Base-by-base conservation (phyloP, 2,888 invertebrate species). In the Himalopsyche anomala region DNA sequence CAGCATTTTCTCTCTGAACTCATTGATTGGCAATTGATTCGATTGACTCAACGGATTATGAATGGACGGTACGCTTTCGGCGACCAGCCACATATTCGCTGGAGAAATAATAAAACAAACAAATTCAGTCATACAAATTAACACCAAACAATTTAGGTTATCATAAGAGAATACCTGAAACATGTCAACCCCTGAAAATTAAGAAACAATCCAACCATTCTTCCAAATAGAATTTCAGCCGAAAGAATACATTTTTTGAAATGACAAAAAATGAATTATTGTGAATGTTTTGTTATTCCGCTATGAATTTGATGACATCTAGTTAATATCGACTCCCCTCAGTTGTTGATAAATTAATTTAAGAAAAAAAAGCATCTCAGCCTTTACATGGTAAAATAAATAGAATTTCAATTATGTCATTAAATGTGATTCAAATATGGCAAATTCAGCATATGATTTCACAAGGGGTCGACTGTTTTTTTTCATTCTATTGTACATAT, bases 101-200 rank as follows among this genome's bases (percentile, higher is more conserved):
- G 86, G 88, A 86, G 88, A 62, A 85, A 88, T 87, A 88, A 88
- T 82, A 88, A 87, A 88, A 88, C 81, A 87, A 87, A 87, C 79
- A 85, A 62, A 62, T 62, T 62, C 62, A 62, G 62, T 62, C 62
- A 62, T 19, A 28, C 62, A 19, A 62, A 62, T 62, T 62, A 62
- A 62, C n/a, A 19, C 54, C 45, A 56, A 79, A 42, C n/a, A 79
- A 28, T 83, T 74, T 69, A 69, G 19, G 28, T 83, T 54, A 83
- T 79, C 83, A 83, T 62, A 19, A 28, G 62, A 51, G 15, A 51
- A 51, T 51, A 51, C 51, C 51, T 15, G 51, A 51, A 51, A 51
- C 51, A 51, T 51, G 51, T 51, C 51, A 51, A 51, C 51, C 51
- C 45, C 19, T 38, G 40, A 9, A 81, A 15, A 51, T 51, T 55